Evolutionary conservation across 2,888 invertebrate genomes (phyloP), one percentile per base, ranked within the genome.

Genomic region (Acanthococcus lagerstroemiae): DNA sequence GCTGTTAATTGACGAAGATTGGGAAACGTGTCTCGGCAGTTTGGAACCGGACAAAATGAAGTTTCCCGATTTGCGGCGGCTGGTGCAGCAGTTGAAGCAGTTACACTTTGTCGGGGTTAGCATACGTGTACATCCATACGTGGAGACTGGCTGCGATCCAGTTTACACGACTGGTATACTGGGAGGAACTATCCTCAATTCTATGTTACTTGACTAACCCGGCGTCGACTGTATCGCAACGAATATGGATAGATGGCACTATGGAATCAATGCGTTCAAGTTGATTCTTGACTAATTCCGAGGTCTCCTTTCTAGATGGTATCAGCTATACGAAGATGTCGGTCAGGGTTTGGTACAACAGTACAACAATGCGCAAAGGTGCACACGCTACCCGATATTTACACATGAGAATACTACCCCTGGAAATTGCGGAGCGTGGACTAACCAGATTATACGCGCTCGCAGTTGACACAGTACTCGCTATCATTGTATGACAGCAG

Each of bases 21-120:
- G 92, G 90, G 91, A 93, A 75, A 82, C 83, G 12, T 88, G 88
- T 73, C 91, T 92, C 74, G 94, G 94, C 0, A 87, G 89, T 1
- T 77, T 88, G 61, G 46, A 37, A 6, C 55, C 94, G 68, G 81
- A 88, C 70, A 77, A 78, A 22, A 76, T 75, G 5, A 88, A 86
- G 74, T 87, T 92, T 72, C 84, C 86, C 0, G 77, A 88, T 70
- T 81, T 89, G 12, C 81, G 78, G 60, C 74, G 79, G 56, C 78
- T 89, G 15, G 79, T 86, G 0, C 76, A 79, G 27, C 77, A 82
- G 54, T 77, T 92, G 21, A 68, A 67, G 45, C 61, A 46, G 37
- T n/a, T 83, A 67, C 86, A 86, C 0, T 89, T 88, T 74, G n/a
- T n/a, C n/a, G 81, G 87, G 24, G 85, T 88, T 0, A 84, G 89